Base-by-base conservation (phyloP, 64 coral and sea anemone species). In the Stichodactyla helianthus region DNA sequence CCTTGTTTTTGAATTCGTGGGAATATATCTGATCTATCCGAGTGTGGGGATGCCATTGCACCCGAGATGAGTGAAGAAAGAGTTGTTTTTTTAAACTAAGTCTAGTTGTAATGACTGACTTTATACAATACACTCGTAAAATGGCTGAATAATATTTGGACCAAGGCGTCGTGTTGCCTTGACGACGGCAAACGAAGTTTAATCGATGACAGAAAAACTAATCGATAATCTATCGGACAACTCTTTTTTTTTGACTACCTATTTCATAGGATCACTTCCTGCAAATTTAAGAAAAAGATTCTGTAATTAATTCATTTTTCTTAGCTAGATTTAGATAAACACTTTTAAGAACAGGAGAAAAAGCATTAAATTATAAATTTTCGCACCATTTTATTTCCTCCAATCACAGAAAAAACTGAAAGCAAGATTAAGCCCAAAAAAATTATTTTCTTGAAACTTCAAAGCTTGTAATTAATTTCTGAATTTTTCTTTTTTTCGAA, bases 71-170 rank as follows among this genome's bases (percentile, higher is more conserved):
- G 20, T 52, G 26, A 51, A 52, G 74, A 78, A 27, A 20, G 19
- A 74, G 31, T 14, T 62, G 50, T 50, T 44, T 54, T 18, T 56
- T 17, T 14, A 6, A 65, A 12, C 26, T 31, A 74, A 18, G 63
- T 74, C 22, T 23, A 5, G 9, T 74, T 31, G 10, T 74, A 27
- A 28, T 31, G 68, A 74, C 68, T 15, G 68, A 6, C 7, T 71
- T 71, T 71, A 71, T 71, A 20, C 68, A 71, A 71, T 71, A 8
- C 22, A 71, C 68, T 74, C 23, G 25, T 3, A 74, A 74, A 97
- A 97, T 97, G 94, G 94, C 91, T 6, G 27, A 53, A 92, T 90
- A 89, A 89, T 97, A 93, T 97, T 97, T 97, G 50, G 63, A 52
- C 59, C 14, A 79, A 74, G 50, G 83, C 83, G 84, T 92, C 51